Base-by-base conservation (phyloP, 2,113 vertebrate genomes). In the Ceratotherium simum region DNA sequence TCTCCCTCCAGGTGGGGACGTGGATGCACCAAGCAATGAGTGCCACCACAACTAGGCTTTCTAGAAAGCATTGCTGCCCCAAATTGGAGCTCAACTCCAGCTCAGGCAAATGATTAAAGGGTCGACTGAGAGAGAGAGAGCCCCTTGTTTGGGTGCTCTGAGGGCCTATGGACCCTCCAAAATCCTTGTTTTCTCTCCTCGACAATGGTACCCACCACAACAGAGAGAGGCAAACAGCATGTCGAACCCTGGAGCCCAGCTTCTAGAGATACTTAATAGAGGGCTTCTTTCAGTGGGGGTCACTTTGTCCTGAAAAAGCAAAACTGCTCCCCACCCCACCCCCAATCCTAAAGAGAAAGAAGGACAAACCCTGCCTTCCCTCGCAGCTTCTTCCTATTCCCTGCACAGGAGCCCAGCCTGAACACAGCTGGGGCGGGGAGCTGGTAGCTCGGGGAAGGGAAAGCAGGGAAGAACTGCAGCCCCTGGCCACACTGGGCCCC, bases 331-430 rank as follows among this genome's bases (percentile, higher is more conserved):
- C 20, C 31, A 76, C 14, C 31, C 93, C 92, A 83, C 91, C 82
- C 91, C 39, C 78, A 82, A 36, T 72, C 46, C 87, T 88, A 92
- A 92, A 95, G 29, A 92, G 73, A 82, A 96, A 96, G 87, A 76
- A 94, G 82, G 70, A 76, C 42, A 81, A 87, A 84, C 11, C 31
- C 54, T 79, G 81, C 56, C 36, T 81, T 70, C 62, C 60, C 86
- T 83, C 8, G 0, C 8, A 92, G 60, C 21, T 62, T 83, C 69
- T 90, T 85, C 89, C 56, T 86, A 80, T 33, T 96, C 70, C 92
- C 92, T 54, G 58, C 79, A 76, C 62, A 42, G 58, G 27, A 96
- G 95, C 73, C 5, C 39, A 0, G 31, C 20, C 62, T 48, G 94
- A 95, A 33, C 70, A 92, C 95, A 87, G 90, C 87, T 90, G 65